phyloP scores from a whole-genome alignment of 2,797 vertebrate species.

The Microhierax caerulescens region DNA sequence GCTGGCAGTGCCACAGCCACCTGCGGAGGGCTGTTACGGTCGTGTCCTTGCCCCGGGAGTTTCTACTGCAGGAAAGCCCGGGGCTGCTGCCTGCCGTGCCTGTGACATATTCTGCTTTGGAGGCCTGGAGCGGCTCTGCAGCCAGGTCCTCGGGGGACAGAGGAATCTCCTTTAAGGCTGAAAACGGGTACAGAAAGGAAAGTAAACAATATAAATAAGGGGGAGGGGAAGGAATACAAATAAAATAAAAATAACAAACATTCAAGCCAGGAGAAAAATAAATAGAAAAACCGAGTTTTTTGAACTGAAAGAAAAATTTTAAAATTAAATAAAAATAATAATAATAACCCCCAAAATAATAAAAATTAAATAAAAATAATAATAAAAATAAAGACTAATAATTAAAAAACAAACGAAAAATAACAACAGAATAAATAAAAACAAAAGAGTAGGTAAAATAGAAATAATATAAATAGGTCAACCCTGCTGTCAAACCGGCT shows the following conservation, averaged over 20 bases:
- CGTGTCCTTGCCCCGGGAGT: not conserved
- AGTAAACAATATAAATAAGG: not conserved
- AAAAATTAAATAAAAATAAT: not conserved
- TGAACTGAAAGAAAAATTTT: no score
- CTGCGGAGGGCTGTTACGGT: accelerated
- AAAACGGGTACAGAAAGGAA: not conserved
- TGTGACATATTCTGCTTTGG: not conserved
- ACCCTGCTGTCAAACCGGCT: not conserved
- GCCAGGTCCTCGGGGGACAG: no score
- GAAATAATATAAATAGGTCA: not conserved
- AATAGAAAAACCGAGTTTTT: no score
- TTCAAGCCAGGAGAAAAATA: not conserved
- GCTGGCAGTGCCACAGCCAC: not conserved
- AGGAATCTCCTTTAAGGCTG: not conserved
- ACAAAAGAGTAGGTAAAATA: no score
- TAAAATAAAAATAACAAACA: no score
- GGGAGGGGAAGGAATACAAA: no score
- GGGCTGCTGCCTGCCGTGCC: not conserved
- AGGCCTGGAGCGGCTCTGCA: not conserved
- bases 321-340: not conserved
- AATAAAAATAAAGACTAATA: not conserved
- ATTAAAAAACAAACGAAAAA: not conserved
- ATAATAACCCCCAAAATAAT: no score
- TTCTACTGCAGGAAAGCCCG: not conserved
- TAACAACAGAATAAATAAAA: not conserved